Evolutionary conservation across 2,888 invertebrate species (phyloP), one percentile per base, ranked within the genome.

Genomic region (Melolontha melolontha): DNA sequence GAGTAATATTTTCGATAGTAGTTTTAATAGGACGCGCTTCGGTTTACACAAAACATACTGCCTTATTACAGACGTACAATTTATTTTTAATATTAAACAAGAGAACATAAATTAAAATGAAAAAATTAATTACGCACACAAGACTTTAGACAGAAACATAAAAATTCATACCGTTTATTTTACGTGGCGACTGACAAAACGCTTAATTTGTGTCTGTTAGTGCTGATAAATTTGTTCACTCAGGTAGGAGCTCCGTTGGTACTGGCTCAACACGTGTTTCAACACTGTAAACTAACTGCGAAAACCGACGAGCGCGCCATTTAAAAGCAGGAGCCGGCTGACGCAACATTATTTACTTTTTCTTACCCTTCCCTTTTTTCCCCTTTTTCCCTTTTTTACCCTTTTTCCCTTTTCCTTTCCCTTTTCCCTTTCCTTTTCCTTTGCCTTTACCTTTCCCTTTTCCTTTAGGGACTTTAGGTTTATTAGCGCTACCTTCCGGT

Each of bases 341-440:
- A 62, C 29, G 59, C 59, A 62, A 62, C 10, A 34, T 47, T 49
- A 14, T 16, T 34, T 64, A 47, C 39, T 55, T 55, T 62, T 68
- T 57, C 55, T 68, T 67, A n/a, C 49, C 41, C 22, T 66, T 57
- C 14, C 42, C 40, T 44, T 34, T 39, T 39, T 47, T 47, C 11
- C 51, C 51, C n/a, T 51, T 54, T 8, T 62, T 66, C 29, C 62
- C 63, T 22, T 34, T 39, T 39, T 47, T 47, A 10, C 51, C 51
- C n/a, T 51, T 54, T 8, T 62, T 66, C 17, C 67, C 67, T 27
- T 70, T 70, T n/a, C n/a, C n/a, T 10, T 67, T 68, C 29, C 66
- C 74, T 68, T 73, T 71, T 52, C 64, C 39, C 49, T 34, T 34
- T 12, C 39, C 64, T 39, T 51, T 64, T 47, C 75, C 77, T 69